Percentiles rank a stretch among this genome's conserved stretches.
These are phyloP conservation scores for Drosophila nannoptera DNA, from an alignment of 1,140 invertebrate genomes.

Conservation along the genomic window DNA sequence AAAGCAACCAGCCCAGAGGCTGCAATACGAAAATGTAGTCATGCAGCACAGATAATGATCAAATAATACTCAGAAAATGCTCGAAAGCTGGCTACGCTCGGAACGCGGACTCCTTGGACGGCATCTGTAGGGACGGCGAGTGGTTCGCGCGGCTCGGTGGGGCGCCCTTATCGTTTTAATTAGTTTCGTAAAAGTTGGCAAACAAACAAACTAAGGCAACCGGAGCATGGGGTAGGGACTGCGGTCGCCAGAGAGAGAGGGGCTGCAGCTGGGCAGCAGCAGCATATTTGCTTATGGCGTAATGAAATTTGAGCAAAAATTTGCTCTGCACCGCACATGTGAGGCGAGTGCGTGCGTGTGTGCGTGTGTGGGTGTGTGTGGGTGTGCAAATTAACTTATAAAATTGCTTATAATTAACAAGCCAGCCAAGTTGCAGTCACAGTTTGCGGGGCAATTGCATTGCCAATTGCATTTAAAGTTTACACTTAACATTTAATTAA, in stretches of 20 bases:
- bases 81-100: neutral
- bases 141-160: conserved; percentile 9
- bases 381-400: conserved; percentile 54
- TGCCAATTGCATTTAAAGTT: conserved; percentile 49
- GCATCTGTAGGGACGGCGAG: conserved; percentile 30
- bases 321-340: conserved; percentile 23
- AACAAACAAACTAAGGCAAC: conserved; percentile 27
- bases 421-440: conserved; percentile 6
- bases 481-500: conserved; percentile 67
- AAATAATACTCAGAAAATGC: conserved; percentile 19
- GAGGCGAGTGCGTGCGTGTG: conserved; percentile 9
- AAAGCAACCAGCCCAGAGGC: conserved; percentile 1
- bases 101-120: conserved; percentile 25
- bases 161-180: conserved; percentile 67
- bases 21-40: conserved; percentile 24
- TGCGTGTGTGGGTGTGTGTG: no score
- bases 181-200: conserved; percentile 66
- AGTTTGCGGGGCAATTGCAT: conserved; percentile 11
- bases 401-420: conserved; percentile 49
- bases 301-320: conserved; percentile 28
- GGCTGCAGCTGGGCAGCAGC: conserved; percentile 8
- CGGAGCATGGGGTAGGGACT: no score
- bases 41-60: conserved; percentile 52
- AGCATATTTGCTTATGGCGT: conserved; percentile 24
- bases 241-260: neutral